Percentiles rank a stretch among this genome's conserved stretches.
phyloP scores from a whole-genome alignment of 2,797 vertebrate species.

The Phalloptychus januarius region DNA sequence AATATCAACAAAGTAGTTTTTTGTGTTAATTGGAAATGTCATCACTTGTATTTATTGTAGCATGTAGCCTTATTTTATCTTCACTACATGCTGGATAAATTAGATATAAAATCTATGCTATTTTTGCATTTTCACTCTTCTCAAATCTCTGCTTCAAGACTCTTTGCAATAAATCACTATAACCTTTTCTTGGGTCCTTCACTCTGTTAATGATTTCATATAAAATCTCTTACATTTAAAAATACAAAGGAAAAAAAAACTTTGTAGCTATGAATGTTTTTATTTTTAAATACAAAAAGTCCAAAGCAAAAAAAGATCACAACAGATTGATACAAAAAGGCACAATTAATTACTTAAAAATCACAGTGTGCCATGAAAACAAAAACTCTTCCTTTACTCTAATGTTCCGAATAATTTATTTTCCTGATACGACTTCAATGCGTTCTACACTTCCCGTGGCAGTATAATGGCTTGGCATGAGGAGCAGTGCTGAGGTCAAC shows the following conservation, averaged over 20 bases:
- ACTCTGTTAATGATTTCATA: background rate
- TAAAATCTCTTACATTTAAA: background rate
- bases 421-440: constrained; percentile 65
- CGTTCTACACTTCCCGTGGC: constrained; percentile 70
- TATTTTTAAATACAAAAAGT: constrained; percentile 83
- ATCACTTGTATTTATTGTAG: too few species aligned
- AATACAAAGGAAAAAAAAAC: constrained; percentile 14
- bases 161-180: background rate
- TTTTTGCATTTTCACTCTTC: background rate
- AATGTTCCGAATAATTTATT: constrained; percentile 74
- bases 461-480: constrained; percentile 80
- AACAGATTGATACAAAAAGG: constrained; percentile 82
- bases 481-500: constrained; percentile 79
- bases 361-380: constrained; percentile 78
- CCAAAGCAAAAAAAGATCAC: constrained; percentile 69
- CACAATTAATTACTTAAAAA: constrained; percentile 82
- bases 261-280: constrained; percentile 72
- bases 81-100: background rate
- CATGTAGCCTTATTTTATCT: background rate
- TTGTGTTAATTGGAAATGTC: too few species aligned
- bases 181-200: background rate
- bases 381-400: constrained; percentile 43
- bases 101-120: background rate
- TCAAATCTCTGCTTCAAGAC: background rate
- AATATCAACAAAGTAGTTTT: background rate